These are phyloP conservation scores for Phalacrocorax pelagicus DNA, from an alignment of 2,113 vertebrate genomes.

Conservation along the genomic window DNA sequence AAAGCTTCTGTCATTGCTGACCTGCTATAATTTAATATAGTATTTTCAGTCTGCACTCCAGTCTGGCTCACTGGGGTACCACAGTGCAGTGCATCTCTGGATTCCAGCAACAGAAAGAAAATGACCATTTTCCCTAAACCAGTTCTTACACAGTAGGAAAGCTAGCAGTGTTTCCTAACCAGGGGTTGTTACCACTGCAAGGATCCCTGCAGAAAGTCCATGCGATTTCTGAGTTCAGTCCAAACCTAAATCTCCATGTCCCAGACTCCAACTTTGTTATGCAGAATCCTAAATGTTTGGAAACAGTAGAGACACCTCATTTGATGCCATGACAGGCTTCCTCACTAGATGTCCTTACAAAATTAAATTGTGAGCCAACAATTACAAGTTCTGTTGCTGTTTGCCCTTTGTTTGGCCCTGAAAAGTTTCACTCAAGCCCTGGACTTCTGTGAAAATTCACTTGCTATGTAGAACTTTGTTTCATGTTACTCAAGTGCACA, in stretches of 20 bases:
- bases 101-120: neutral
- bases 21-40: neutral
- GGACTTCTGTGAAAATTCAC: neutral
- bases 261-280: neutral
- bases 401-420: neutral
- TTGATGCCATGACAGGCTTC: neutral
- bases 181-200: neutral
- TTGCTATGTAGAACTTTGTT: neutral
- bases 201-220: neutral
- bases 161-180: neutral
- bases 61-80: neutral
- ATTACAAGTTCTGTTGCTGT: neutral
- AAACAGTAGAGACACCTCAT: neutral
- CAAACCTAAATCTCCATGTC: neutral
- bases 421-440: neutral
- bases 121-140: neutral
- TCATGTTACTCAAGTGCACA: neutral
- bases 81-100: neutral
- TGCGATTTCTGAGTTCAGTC: neutral
- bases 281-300: too few relatives aligned
- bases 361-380: neutral
- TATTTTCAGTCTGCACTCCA: neutral
- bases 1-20: neutral
- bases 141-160: neutral
- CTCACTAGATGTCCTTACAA: neutral